phyloP scores from a whole-genome alignment of 1,140 invertebrate species.

The Theocolax elegans region DNA sequence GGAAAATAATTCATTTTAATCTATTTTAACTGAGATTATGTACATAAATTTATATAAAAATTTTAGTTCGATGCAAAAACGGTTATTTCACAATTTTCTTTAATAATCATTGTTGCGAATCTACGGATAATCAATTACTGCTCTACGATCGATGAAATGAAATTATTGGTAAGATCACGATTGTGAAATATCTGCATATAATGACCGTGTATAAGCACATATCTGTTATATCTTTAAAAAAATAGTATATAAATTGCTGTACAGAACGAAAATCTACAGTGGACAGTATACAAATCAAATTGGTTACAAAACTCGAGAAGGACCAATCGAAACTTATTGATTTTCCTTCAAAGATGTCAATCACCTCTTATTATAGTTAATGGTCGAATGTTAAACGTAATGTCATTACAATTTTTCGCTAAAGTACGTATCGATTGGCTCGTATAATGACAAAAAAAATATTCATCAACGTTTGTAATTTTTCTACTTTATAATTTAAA shows the following conservation, averaged over 20 bases:
- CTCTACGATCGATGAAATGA: slow-evolving; percentile 5
- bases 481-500: background rate
- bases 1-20: background rate
- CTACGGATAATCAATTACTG: background rate
- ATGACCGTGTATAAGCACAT: too few species aligned
- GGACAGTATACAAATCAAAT: slow-evolving; percentile 32
- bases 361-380: slow-evolving; percentile 33
- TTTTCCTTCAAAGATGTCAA: slow-evolving; percentile 39
- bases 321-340: slow-evolving; percentile 26
- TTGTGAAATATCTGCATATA: background rate
- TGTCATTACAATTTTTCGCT: slow-evolving; percentile 47
- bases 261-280: slow-evolving; percentile 17
- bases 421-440: slow-evolving; percentile 30
- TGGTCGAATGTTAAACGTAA: slow-evolving; percentile 39
- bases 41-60: background rate
- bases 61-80: slow-evolving; percentile 1
- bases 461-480: too few species aligned
- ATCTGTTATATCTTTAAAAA: too few species aligned
- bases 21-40: background rate
- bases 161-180: background rate
- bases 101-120: slow-evolving; percentile 1
- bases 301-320: slow-evolving; percentile 35
- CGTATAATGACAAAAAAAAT: background rate
- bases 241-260: background rate
- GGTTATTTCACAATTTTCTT: background rate